Evolutionary conservation across 1,140 invertebrate genomes (phyloP).

Genomic region (Anoplophora glabripennis): DNA sequence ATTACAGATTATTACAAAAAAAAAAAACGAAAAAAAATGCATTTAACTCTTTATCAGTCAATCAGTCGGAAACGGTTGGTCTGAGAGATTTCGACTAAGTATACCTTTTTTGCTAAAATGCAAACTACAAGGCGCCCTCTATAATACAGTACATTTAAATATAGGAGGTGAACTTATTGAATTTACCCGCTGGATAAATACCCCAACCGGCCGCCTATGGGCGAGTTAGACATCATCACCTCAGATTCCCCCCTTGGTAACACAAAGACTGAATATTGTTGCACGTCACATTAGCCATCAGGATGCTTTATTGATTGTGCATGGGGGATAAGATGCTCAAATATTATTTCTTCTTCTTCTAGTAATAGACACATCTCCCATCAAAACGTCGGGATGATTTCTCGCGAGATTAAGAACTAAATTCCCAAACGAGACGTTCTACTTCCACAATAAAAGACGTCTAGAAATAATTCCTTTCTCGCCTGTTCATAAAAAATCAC

Average conservation of each 20-base stretch:
- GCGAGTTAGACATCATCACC: too few species aligned
- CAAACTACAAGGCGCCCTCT: too few species aligned
- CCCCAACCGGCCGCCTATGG: too few species aligned
- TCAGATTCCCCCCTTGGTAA: not conserved
- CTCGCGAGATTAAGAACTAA: conserved; percentile 4
- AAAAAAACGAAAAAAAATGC: too few species aligned
- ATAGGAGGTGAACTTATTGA: too few species aligned
- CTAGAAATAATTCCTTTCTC: not conserved
- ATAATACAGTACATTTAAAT: too few species aligned
- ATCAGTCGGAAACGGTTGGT: too few species aligned
- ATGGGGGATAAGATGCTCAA: not conserved
- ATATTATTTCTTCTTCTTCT: not conserved
- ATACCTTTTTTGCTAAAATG: too few species aligned
- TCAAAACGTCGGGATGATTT: conserved; percentile 5
- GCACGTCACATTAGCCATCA: not conserved
- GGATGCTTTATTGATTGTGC: not conserved
- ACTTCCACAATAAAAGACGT: conserved; percentile 5
- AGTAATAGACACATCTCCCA: conserved; percentile 7
- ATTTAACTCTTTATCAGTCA: too few species aligned
- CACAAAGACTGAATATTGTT: not conserved
- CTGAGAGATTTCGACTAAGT: too few species aligned
- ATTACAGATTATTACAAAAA: too few species aligned
- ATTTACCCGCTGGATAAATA: too few species aligned
- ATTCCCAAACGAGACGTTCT: conserved; percentile 7
- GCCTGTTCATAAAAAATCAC: conserved; percentile 1